Percentiles rank a stretch among this genome's conserved stretches.
Evolutionary conservation across 2,797 vertebrate genomes (phyloP).

Genomic region (Chanos chanos): DNA sequence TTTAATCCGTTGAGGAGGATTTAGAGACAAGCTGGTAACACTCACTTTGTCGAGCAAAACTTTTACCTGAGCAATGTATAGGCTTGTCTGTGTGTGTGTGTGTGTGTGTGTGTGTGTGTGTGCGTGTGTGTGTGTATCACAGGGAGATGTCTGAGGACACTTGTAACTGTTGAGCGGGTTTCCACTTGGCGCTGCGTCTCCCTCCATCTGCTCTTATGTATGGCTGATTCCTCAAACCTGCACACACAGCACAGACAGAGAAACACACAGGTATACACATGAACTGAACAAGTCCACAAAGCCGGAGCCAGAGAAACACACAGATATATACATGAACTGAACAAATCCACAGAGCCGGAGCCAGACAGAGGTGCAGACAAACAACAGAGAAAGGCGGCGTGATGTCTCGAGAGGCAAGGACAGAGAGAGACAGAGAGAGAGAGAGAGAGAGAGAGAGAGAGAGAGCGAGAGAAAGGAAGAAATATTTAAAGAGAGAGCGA

Average conservation of each 20-base stretch:
- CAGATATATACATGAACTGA: neutral
- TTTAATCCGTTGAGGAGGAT: too few relatives aligned
- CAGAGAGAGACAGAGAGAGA: neutral
- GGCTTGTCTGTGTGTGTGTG: neutral
- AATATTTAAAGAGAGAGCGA: too few relatives aligned
- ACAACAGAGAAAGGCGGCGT: too few relatives aligned
- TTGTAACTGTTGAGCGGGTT: slow-evolving; percentile 73
- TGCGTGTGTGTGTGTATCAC: slow-evolving; percentile 49
- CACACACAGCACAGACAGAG: neutral
- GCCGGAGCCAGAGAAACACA: neutral
- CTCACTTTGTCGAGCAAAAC: too few relatives aligned
- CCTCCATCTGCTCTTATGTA: slow-evolving; percentile 81
- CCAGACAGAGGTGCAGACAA: too few relatives aligned
- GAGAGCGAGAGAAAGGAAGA: too few relatives aligned
- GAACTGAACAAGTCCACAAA: neutral
- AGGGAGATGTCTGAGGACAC: slow-evolving; percentile 84
- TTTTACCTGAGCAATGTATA: neutral
- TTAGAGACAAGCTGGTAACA: too few relatives aligned
- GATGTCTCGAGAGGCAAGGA: too few relatives aligned
- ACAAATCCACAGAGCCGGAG: neutral
- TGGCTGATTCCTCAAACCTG: slow-evolving; percentile 90
- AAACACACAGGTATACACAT: neutral
- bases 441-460: too few relatives aligned
- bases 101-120: neutral
- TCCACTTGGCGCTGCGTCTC: slow-evolving; percentile 80